Evolutionary conservation across 2,888 invertebrate genomes (phyloP).

Genomic region (Pristionchus entomophagus): DNA sequence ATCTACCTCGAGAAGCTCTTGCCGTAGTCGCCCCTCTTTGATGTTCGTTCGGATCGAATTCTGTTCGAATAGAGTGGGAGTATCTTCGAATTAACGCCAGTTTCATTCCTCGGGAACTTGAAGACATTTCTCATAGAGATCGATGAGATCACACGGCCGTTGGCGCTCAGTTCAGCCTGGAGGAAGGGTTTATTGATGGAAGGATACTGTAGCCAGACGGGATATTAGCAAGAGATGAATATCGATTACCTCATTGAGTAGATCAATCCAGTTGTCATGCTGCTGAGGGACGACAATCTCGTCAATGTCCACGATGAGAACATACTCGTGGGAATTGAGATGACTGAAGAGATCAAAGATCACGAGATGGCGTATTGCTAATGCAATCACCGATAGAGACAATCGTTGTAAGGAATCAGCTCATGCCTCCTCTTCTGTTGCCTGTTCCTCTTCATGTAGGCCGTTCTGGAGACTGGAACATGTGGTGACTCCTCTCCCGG

Average conservation of each 20-base stretch:
- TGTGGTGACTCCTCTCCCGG: conserved; percentile 90
- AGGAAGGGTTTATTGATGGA: too few species aligned
- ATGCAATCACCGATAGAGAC: conserved; percentile 85
- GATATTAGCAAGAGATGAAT: not conserved
- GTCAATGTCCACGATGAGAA: conserved; percentile 91
- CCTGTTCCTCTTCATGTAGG: conserved; percentile 89
- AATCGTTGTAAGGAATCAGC: conserved; percentile 95
- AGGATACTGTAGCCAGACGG: too few species aligned
- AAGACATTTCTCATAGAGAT: conserved; percentile 88
- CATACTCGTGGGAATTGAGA: conserved; percentile 86
- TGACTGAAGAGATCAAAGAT: conserved; percentile 82
- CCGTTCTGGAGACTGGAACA: conserved; percentile 81
- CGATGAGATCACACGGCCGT: conserved; percentile 49
- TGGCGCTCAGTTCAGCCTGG: conserved; percentile 21
- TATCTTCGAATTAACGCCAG: not conserved
- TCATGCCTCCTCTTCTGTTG: conserved; percentile 95
- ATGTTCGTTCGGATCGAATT: conserved; percentile 81
- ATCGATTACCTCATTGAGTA: conserved; percentile 83
- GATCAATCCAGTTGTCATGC: conserved; percentile 83
- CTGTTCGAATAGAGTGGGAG: conserved; percentile 66
- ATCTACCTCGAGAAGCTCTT: conserved; percentile 81
- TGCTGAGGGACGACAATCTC: conserved; percentile 93
- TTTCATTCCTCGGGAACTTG: conserved; percentile 85
- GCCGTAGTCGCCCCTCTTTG: conserved; percentile 83
- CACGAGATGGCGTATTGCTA: not conserved